phyloP scores from a whole-genome alignment of 2,797 vertebrate genomes.

The Pangasius macronema region DNA sequence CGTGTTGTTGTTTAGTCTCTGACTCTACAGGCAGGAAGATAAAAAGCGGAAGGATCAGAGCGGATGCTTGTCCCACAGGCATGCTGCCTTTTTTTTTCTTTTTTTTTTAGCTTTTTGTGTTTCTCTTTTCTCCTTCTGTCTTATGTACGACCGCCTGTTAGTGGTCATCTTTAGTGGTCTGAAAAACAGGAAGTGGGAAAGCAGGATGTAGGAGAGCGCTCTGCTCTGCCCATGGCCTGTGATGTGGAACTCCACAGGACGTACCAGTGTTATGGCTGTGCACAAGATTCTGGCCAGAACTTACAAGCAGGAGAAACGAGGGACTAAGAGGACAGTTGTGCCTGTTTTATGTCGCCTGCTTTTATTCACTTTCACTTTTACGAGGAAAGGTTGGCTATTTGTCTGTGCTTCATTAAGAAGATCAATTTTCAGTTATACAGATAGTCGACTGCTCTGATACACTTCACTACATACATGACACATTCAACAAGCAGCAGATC shows the following conservation, averaged over 20 bases:
- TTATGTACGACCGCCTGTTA: conserved; percentile 47
- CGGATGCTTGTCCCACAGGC: conserved; percentile 71
- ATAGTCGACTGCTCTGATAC: background rate
- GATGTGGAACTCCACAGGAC: conserved; percentile 74
- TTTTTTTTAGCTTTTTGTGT: conserved; percentile 44
- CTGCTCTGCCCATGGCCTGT: conserved; percentile 71
- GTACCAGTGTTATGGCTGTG: conserved; percentile 67
- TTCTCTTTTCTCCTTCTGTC: conserved; percentile 55
- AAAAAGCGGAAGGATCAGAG: conserved; percentile 72
- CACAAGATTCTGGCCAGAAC: conserved; percentile 61
- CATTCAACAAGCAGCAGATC: background rate
- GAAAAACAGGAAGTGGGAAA: conserved; percentile 81
- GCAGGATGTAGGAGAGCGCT: conserved; percentile 78
- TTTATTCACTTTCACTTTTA: conserved; percentile 33
- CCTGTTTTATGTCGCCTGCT: background rate
- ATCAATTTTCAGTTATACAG: too few relatives aligned
- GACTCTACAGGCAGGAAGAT: conserved; percentile 65
- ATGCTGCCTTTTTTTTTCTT: conserved; percentile 47
- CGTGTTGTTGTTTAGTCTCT: conserved; percentile 80
- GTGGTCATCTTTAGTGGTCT: conserved; percentile 69
- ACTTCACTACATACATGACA: background rate
- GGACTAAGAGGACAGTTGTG: background rate
- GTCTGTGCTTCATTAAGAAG: background rate
- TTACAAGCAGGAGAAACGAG: background rate
- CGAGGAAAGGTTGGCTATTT: background rate